Base-by-base conservation (phyloP, 2,888 invertebrate genomes). In the Malachius bipustulatus region DNA sequence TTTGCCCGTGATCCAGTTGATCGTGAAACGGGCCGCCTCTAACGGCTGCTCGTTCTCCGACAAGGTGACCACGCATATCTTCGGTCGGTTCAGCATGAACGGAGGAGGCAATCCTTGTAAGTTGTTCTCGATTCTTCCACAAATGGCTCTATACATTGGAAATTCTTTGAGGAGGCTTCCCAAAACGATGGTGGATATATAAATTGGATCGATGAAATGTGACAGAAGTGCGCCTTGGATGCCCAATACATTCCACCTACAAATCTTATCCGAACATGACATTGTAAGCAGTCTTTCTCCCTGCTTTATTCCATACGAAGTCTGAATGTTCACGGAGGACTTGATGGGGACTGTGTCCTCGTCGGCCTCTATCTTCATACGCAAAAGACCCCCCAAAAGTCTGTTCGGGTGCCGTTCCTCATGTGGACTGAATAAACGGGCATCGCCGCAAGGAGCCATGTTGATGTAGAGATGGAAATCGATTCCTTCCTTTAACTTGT, bases 221-320 rank as follows among this genome's bases (percentile, higher is more conserved):
- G 88, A 79, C 47, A 96, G 72, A 44, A 96, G 72, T 46, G 91
- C 82, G 35, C 91, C 91, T 67, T 96, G 94, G 50, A 94, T 65
- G 35, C 96, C 96, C 42, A 90, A 71, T 41, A 91, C 83, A 68
- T 91, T 91, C 94, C 94, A 94, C 47, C 89, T 77, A 45, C 90
- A 88, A 56, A 93, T 81, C 69, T 96, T 96, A 71, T 96, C 94
- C 42, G 93, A 93, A 62, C 96, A 96, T 35, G 94, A 94, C 94
- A 96, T 96, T 33, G 94, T 94, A 38, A 90, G 70, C 45, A 94
- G 70, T 35, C 93, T 75, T 67, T 90, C 85, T 39, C 91, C 90
- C 69, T 82, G 78, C 51, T 90, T 65, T 26, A 94, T 87, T 29
- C 91, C 93, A 62, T 94, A 93, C 90, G 91, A 94, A 0, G 93